These are phyloP conservation scores for Drosophila parvula DNA, from an alignment of 1,140 invertebrate genomes.

Conservation along the genomic window DNA sequence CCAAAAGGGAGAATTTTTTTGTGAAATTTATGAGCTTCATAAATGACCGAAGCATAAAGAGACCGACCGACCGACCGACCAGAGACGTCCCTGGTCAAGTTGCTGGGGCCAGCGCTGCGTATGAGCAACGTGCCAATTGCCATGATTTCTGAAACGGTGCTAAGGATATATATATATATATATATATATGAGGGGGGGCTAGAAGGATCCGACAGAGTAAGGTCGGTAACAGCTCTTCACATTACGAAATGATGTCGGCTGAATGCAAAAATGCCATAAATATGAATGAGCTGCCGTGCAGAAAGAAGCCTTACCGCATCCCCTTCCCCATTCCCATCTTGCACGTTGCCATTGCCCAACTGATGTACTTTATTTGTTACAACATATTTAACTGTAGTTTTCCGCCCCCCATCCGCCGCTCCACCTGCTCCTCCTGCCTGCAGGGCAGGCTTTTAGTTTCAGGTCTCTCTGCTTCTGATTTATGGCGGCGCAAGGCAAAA, in stretches of 20 bases:
- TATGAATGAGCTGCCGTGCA: slow-evolving; percentile 79
- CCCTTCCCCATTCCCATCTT: background rate
- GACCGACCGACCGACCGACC: background rate
- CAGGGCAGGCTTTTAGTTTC: slow-evolving; percentile 68
- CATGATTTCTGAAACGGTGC: slow-evolving; percentile 57
- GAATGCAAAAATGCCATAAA: slow-evolving; percentile 82
- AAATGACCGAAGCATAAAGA: slow-evolving; percentile 77
- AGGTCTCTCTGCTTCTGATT: slow-evolving; percentile 76
- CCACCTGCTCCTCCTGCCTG: slow-evolving; percentile 24
- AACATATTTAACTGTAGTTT: slow-evolving; percentile 82
- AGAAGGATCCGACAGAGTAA: slow-evolving; percentile 25
- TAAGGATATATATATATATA: slow-evolving; percentile 11
- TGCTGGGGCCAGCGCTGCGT: slow-evolving; percentile 53
- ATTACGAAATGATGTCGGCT: slow-evolving; percentile 80
- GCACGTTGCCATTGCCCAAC: slow-evolving; percentile 34
- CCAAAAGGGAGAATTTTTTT: slow-evolving; percentile 52
- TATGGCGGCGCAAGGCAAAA: slow-evolving; percentile 72
- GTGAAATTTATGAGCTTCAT: slow-evolving; percentile 80
- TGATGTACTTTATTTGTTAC: slow-evolving; percentile 81
- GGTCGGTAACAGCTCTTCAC: slow-evolving; percentile 67
- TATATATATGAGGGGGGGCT: background rate
- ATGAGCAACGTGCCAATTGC: slow-evolving; percentile 81
- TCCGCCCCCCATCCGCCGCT: slow-evolving; percentile 19
- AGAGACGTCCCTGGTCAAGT: slow-evolving; percentile 25
- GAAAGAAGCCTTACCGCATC: slow-evolving; percentile 43